Percentiles rank a stretch among this genome's conserved stretches.
These are phyloP conservation scores for Lasius fuliginosus DNA, from an alignment of 2,888 invertebrate genomes.

Conservation along the genomic window DNA sequence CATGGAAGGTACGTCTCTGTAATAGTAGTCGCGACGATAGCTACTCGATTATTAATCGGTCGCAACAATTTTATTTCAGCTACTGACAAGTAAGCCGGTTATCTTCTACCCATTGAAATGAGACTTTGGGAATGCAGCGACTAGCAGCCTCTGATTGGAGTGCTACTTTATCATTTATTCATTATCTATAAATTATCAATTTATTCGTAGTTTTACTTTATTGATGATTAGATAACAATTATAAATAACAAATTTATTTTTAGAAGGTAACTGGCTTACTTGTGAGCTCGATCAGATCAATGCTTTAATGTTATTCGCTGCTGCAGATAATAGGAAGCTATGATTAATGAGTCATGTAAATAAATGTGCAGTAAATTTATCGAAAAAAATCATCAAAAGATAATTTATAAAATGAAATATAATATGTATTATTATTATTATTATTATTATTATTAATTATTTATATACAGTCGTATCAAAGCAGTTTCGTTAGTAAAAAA, in stretches of 20 bases:
- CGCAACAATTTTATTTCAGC: not conserved
- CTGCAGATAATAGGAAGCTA: constrained; percentile 30
- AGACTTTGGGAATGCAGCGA: too few relatives aligned
- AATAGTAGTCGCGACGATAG: not conserved
- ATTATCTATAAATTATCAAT: too few relatives aligned
- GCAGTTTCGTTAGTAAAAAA: not conserved
- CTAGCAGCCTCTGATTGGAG: too few relatives aligned
- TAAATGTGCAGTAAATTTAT: constrained; percentile 10
- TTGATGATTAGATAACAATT: too few relatives aligned
- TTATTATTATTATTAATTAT: not conserved
- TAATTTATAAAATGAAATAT: not conserved
- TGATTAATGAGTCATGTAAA: constrained; percentile 26
- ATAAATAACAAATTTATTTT: too few relatives aligned
- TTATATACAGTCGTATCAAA: not conserved
- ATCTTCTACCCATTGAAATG: too few relatives aligned
- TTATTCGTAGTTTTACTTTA: too few relatives aligned
- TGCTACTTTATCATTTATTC: too few relatives aligned
- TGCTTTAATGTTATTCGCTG: constrained; percentile 4
- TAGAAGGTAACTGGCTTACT: too few relatives aligned
- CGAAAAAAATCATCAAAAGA: not conserved
- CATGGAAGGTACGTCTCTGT: constrained; percentile 10
- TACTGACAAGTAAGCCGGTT: not conserved
- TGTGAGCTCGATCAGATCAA: not conserved
- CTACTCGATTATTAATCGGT: not conserved
- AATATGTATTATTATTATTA: constrained; percentile 23